phyloP scores from a whole-genome alignment of 2,113 vertebrate species.

The Carassius carassius region DNA sequence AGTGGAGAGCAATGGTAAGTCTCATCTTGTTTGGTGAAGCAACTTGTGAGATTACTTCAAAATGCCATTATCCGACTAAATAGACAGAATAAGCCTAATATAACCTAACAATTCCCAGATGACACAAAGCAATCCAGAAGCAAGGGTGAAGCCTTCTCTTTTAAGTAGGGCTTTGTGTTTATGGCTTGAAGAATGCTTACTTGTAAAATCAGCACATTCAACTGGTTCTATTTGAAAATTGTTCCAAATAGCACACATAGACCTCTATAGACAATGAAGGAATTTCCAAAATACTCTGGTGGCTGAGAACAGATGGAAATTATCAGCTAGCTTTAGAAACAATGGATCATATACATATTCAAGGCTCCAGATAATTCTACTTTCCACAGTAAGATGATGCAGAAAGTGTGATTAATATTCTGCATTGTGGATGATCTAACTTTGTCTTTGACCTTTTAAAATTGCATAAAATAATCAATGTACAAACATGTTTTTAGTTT shows the following conservation, averaged over 20 bases:
- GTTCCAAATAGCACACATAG: conserved; percentile 33
- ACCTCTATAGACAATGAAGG: conserved; percentile 20
- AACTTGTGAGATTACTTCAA: background rate
- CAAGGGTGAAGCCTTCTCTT: conserved; percentile 10
- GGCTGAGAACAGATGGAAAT: conserved; percentile 55
- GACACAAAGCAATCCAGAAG: conserved; percentile 31
- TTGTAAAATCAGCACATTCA: conserved; percentile 35
- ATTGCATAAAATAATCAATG: background rate
- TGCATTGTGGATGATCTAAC: background rate
- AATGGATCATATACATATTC: conserved; percentile 32
- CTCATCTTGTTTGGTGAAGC: conserved; percentile 25
- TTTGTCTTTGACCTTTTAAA: conserved; percentile 10
- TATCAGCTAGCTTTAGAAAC: conserved; percentile 47
- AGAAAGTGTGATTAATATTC: background rate
- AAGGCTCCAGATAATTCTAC: background rate
- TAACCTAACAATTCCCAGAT: conserved; percentile 25
- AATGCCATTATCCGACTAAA: background rate
- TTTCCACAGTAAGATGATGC: background rate
- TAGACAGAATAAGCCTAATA: conserved; percentile 9
- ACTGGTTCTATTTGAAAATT: conserved; percentile 33
- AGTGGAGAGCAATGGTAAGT: background rate
- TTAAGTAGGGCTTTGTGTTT: conserved; percentile 45
- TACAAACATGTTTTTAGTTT: background rate
- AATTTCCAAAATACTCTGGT: conserved; percentile 1
- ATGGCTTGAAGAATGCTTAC: conserved; percentile 30